Evolutionary conservation across 37 sponge, comb jelly and placozoan genomes (phyloP).

Genomic region (Ephydatia muelleri): DNA sequence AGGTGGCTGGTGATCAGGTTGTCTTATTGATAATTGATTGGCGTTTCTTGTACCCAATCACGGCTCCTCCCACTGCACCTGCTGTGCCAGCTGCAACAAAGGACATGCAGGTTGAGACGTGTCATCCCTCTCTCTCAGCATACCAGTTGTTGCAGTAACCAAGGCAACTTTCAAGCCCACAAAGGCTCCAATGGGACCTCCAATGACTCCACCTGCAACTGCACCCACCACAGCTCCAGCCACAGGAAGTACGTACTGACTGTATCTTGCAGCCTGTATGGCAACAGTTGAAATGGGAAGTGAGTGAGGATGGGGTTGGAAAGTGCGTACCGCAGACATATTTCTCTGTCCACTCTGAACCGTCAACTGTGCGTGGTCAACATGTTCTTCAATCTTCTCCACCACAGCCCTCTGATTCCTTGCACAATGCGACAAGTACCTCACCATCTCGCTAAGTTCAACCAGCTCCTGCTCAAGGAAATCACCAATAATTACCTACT

Average conservation of each 20-base stretch:
- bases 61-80: conserved; percentile 54
- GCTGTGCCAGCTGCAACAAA: conserved; percentile 31
- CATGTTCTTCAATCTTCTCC: conserved; percentile 8
- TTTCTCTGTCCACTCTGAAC: conserved; percentile 10
- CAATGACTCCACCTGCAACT: conserved; percentile 65
- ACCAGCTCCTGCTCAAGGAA: conserved; percentile 26
- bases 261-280: conserved; percentile 13
- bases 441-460: conserved; percentile 40
- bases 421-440: not conserved
- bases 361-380: not conserved
- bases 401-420: not conserved
- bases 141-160: conserved; percentile 41
- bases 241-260: conserved; percentile 63
- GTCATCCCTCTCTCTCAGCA: not conserved
- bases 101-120: not conserved
- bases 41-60: conserved; percentile 29
- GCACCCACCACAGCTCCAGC: conserved; percentile 77
- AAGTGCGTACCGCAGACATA: conserved; percentile 5
- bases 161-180: conserved; percentile 58
- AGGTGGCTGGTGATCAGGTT: not conserved
- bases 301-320: not conserved
- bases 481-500: not conserved
- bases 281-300: not conserved
- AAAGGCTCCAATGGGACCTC: conserved; percentile 74
- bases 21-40: not conserved